Base-by-base conservation (phyloP, 2,888 invertebrate species). In the Hyposoter didymator region DNA sequence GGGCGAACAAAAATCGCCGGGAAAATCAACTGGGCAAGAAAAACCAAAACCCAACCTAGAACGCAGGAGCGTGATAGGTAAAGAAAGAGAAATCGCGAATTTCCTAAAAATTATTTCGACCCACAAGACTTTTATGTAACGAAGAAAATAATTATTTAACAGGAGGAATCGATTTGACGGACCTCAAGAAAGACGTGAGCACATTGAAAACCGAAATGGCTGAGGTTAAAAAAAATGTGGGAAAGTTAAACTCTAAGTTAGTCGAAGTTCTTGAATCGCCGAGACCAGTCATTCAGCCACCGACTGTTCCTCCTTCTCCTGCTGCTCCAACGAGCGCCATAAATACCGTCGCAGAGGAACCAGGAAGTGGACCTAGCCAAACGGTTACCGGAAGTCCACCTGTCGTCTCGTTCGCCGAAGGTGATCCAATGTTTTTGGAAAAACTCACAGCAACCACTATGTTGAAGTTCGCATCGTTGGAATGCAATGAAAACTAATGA, bases 171-270 rank as follows among this genome's bases (percentile, higher is more conserved):
- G 87, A 89, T 79, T 32, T 91, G n/a, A 59, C 66, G 55, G 85
- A 89, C 59, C 80, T 91, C 67, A 87, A 88, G 0, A 59, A 49
- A 14, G 87, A 89, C 14, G 75, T 91, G 1, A 45, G 12, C 2
- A 32, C 49, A 3, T 82, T 91, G 39, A 88, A 89, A 62, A 78
- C 14, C 12, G 88, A 90, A 7, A 87, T 91, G 73, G 12, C 35
- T 10, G 64, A 73, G 49, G 78, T 90, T 47, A 87, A 80, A 6
- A 84, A 74, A 3, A 84, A 90, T 0, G 14, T 91, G 28, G 67
- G 84, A 8, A 75, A 87, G 17, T 32, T 90, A 8, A 74, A 75
- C 5, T 39, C 75, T 1, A 88, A 88, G 35, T 17, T 90, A 10
- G 67, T 8, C 0, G 69, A 85, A 12, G 12, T 52, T 10, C 17